These are phyloP conservation scores for Muricea muricata DNA, from an alignment of 92 coral and sea anemone genomes.

Conservation along the genomic window DNA sequence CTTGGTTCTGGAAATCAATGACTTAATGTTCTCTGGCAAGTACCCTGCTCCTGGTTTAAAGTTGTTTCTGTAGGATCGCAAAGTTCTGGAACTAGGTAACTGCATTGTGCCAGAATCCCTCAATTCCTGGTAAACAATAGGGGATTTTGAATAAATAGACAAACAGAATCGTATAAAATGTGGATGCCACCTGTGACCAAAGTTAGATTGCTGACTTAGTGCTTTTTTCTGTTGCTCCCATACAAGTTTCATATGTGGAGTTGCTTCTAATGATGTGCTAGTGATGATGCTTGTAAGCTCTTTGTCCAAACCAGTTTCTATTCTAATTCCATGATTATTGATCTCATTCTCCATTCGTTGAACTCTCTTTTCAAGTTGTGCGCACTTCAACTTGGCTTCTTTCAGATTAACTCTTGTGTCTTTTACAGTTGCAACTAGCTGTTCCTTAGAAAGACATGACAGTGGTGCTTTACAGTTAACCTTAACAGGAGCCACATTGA, in stretches of 20 bases:
- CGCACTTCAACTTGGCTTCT: not conserved
- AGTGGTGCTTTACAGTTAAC: not conserved
- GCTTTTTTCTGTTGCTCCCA: no score
- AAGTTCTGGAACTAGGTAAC: not conserved
- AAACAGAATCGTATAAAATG: not conserved
- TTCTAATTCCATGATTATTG: not conserved
- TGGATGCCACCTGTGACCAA: not conserved
- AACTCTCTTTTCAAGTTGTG: not conserved
- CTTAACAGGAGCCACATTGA: no score
- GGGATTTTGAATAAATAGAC: not conserved
- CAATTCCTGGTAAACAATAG: no score
- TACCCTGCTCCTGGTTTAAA: not conserved
- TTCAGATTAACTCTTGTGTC: not conserved
- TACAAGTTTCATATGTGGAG: no score
- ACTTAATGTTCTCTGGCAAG: not conserved
- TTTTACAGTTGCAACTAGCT: not conserved
- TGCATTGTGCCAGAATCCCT: not conserved
- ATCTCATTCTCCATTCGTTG: not conserved
- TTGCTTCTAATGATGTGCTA: no score
- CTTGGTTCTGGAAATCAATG: not conserved
- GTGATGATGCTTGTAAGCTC: no score
- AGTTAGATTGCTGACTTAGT: not conserved
- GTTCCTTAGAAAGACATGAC: not conserved
- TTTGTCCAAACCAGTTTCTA: no score
- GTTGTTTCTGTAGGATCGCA: not conserved